A percentile compares a stretch with the other conserved stretches of the same genome.
These are phyloP conservation scores for Scolopax rusticola DNA, from an alignment of 2,797 vertebrate species.

Conservation along the genomic window DNA sequence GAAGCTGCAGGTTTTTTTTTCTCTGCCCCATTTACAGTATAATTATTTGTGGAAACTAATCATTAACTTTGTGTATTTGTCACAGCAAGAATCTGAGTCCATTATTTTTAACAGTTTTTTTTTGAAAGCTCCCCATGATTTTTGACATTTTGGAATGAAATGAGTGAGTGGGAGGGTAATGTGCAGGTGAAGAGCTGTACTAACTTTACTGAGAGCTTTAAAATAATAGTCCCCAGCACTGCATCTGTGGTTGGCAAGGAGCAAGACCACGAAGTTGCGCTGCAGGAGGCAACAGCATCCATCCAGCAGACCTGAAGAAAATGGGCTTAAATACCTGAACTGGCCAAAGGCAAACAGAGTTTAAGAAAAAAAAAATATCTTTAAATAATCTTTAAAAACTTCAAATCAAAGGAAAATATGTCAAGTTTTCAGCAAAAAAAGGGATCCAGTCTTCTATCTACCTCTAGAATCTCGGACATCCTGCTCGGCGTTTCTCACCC, in stretches of 20 bases:
- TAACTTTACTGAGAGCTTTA: conserved; percentile 62
- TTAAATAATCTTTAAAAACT: not conserved
- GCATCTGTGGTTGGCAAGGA: not conserved
- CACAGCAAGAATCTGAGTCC: conserved; percentile 6
- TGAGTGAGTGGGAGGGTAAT: conserved; percentile 65
- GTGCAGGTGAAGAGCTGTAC: conserved; percentile 65
- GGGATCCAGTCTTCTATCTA: not conserved
- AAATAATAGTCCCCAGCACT: not conserved
- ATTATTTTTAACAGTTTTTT: conserved; percentile 19
- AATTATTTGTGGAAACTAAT: conserved; percentile 72
- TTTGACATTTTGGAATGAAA: conserved; percentile 55
- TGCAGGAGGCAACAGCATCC: conserved; percentile 24
- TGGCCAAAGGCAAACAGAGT: not conserved
- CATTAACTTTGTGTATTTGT: conserved; percentile 36
- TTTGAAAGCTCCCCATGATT: conserved; percentile 56
- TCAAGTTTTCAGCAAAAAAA: not conserved
- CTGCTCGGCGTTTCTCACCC: not conserved
- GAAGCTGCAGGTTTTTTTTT: not conserved
- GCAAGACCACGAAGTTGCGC: not conserved
- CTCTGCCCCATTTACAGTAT: conserved; percentile 63
- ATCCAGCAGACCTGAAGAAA: conserved; percentile 13
- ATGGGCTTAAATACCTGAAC: not conserved
- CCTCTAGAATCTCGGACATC: not conserved
- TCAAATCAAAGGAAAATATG: not conserved
- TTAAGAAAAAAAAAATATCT: not conserved